These are phyloP conservation scores for Caranx melampygus DNA, from an alignment of 2,113 vertebrate genomes.

Conservation along the genomic window DNA sequence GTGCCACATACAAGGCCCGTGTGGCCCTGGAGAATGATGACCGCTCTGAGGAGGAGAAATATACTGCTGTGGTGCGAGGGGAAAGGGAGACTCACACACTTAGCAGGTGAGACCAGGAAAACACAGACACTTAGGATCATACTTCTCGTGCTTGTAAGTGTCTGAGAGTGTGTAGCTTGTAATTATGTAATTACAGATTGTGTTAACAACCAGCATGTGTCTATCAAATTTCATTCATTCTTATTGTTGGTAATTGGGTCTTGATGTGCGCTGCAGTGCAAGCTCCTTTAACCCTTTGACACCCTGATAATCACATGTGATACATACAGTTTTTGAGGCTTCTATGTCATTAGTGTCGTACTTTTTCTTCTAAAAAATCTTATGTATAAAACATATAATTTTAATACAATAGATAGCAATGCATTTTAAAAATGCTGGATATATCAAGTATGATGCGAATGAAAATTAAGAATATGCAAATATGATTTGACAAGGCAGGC, in stretches of 20 bases:
- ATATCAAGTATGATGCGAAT: too few relatives aligned
- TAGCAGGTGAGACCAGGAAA: constrained; percentile 85
- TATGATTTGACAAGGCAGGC: too few relatives aligned
- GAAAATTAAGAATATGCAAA: too few relatives aligned
- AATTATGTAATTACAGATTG: neutral
- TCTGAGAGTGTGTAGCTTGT: neutral
- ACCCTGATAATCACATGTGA: too few relatives aligned
- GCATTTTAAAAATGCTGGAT: too few relatives aligned
- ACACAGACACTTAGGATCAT: too few relatives aligned
- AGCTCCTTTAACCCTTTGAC: neutral
- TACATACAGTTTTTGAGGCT: too few relatives aligned
- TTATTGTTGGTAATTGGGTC: constrained; percentile 5
- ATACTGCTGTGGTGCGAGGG: constrained; percentile 93
- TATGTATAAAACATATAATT: too few relatives aligned
- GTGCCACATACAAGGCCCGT: constrained; percentile 95
- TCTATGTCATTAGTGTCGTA: too few relatives aligned
- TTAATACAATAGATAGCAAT: too few relatives aligned
- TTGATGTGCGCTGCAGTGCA: neutral
- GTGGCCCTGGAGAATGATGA: constrained; percentile 98
- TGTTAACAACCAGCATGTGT: neutral
- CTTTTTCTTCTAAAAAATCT: too few relatives aligned
- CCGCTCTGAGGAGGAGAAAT: constrained; percentile 97
- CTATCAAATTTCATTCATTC: neutral
- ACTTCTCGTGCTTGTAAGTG: neutral
- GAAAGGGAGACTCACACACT: constrained; percentile 90